These are phyloP conservation scores for Tachina fera DNA, from an alignment of 2,888 invertebrate species.

Conservation along the genomic window DNA sequence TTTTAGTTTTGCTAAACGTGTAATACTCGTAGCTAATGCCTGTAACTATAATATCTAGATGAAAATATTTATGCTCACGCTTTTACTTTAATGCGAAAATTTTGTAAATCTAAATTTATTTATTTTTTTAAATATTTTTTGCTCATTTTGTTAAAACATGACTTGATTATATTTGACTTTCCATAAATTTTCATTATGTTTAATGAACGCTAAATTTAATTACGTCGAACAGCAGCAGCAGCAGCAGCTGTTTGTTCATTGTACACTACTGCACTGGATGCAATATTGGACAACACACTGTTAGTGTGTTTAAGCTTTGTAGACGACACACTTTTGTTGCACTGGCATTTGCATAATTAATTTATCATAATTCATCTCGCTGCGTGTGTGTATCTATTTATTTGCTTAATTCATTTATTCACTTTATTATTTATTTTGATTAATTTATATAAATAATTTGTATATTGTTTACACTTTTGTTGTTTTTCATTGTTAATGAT, in stretches of 20 bases:
- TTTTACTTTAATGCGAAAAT: constrained; percentile 21
- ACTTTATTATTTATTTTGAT: constrained; percentile 50
- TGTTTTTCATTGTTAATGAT: constrained; percentile 1
- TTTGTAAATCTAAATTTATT: too few species aligned
- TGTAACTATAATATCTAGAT: constrained; percentile 3
- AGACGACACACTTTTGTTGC: neutral
- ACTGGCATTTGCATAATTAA: constrained; percentile 58
- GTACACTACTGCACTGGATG: neutral
- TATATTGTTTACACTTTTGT: constrained; percentile 23
- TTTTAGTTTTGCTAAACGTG: constrained; percentile 12
- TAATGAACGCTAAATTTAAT: constrained; percentile 60
- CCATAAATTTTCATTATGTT: constrained; percentile 58
- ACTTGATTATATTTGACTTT: constrained; percentile 64
- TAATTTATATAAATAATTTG: constrained; percentile 42
- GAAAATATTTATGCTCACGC: neutral
- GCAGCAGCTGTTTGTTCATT: neutral
- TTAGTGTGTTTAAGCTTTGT: too few species aligned
- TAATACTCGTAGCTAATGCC: neutral
- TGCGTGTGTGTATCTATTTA: constrained; percentile 25
- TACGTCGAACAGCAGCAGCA: constrained; percentile 5
- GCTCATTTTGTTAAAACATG: constrained; percentile 50
- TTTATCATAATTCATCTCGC: constrained; percentile 47
- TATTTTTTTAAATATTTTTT: constrained; percentile 36
- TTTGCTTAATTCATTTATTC: constrained; percentile 52
- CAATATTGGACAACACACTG: neutral